Percentiles rank a stretch among this genome's conserved stretches.
Conservation (phyloP, 2,888 invertebrate genomes). For the Macrosoma leucophasiata region DNA sequence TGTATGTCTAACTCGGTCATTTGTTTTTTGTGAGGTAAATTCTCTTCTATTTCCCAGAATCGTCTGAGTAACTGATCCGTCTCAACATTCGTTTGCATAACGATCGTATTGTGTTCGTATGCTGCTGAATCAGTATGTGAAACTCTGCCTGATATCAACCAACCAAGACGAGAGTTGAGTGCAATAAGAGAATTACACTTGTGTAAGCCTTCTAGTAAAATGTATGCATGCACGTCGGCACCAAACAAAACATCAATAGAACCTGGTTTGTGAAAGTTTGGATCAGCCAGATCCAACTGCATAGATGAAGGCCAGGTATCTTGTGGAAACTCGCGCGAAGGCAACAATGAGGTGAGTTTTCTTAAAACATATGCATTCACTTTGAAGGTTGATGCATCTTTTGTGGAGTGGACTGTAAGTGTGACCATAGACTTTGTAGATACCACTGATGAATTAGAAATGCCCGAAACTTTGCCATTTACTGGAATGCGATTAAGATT, state of each 20-base stretch:
- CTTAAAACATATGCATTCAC: constrained; percentile 19
- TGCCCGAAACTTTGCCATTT: constrained; percentile 21
- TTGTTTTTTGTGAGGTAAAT: constrained; percentile 12
- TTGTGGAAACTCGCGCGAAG: constrained; percentile 11
- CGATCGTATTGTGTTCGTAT: constrained; percentile 15
- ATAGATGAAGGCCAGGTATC: constrained; percentile 13
- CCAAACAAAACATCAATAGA: constrained; percentile 22
- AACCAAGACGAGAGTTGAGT: constrained; percentile 22
- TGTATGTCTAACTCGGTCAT: constrained; percentile 17
- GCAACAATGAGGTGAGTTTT: constrained; percentile 19
- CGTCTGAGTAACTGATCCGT: constrained; percentile 19
- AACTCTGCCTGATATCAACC: constrained; percentile 23
- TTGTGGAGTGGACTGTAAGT: too few species aligned
- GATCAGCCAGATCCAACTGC: constrained; percentile 18
- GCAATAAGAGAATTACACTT: constrained; percentile 15
- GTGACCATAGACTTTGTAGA: constrained; percentile 23
- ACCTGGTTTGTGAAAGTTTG: constrained; percentile 21
- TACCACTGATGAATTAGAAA: constrained; percentile 17
- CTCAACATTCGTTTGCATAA: constrained; percentile 18
- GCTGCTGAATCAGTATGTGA: constrained; percentile 18
- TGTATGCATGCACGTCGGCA: constrained; percentile 23
- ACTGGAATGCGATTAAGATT: constrained; percentile 16
- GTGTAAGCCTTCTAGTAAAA: constrained; percentile 21
- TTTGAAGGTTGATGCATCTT: too few species aligned
- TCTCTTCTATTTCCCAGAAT: constrained; percentile 27